Percentiles rank a stretch among this genome's conserved stretches.
Conservation (phyloP, 1,140 invertebrate species). For the Onthophagus taurus region DNA sequence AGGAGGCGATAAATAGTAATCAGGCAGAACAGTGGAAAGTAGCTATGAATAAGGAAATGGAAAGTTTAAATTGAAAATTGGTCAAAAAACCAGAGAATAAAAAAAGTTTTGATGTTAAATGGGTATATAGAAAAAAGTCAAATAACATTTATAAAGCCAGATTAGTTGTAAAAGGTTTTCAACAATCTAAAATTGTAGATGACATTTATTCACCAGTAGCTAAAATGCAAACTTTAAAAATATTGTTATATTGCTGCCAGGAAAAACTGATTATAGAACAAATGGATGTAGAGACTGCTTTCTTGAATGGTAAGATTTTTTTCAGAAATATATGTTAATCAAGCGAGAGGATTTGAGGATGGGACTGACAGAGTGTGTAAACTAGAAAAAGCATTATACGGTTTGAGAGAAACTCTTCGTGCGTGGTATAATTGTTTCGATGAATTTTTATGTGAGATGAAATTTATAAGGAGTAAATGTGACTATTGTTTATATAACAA, state of each 20-base stretch:
- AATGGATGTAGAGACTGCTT: conserved; percentile 4
- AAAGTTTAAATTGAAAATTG: not conserved
- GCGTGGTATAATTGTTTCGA: conserved; percentile 5
- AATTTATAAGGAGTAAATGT: conserved; percentile 9
- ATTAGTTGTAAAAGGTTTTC: conserved; percentile 3
- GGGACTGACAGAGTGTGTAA: conserved; percentile 12
- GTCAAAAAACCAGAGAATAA: conserved; percentile 1
- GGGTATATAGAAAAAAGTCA: too few species aligned
- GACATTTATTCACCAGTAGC: conserved; percentile 5
- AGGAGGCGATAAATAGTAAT: conserved; percentile 1
- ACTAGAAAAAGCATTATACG: conserved; percentile 6
- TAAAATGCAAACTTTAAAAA: conserved; percentile 9
- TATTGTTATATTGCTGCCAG: not conserved
- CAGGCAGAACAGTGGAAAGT: not conserved
- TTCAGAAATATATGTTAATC: conserved; percentile 35
- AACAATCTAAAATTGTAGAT: not conserved
- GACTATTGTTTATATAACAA: conserved; percentile 10
- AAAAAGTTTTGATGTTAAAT: conserved; percentile 6
- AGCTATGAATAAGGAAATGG: conserved; percentile 5
- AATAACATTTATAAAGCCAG: conserved; percentile 1
- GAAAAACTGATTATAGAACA: conserved; percentile 1
- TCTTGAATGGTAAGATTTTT: conserved; percentile 19
- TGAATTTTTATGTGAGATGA: conserved; percentile 3
- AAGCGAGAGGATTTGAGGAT: conserved; percentile 25
- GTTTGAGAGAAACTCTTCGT: conserved; percentile 2